phyloP scores from a whole-genome alignment of 1,140 invertebrate species.

The Thaumatotibia leucotreta region DNA sequence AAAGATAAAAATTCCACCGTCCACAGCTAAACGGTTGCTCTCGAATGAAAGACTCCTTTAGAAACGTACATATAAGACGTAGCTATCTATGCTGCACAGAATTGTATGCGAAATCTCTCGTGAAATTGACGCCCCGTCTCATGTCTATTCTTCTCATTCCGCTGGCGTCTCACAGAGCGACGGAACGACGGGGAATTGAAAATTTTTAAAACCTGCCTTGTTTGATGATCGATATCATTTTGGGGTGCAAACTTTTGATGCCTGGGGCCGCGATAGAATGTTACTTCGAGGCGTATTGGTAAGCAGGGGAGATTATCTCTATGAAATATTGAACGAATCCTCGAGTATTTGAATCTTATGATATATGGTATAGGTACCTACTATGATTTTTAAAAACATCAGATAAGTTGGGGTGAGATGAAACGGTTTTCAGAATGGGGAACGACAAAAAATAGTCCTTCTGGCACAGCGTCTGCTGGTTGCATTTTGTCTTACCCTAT shows the following conservation, averaged over 20 bases:
- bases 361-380: too few species aligned
- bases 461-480: too few species aligned
- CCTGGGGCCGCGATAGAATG: background rate
- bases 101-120: constrained; percentile 57
- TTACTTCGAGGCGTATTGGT: background rate
- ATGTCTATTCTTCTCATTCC: constrained; percentile 37
- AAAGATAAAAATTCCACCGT: constrained; percentile 13
- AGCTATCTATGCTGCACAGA: constrained; percentile 28
- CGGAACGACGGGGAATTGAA: constrained; percentile 41
- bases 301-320: background rate
- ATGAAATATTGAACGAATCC: background rate
- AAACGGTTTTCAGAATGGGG: too few species aligned
- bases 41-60: constrained; percentile 12
- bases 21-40: constrained; percentile 7
- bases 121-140: constrained; percentile 57
- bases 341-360: too few species aligned
- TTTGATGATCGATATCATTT: background rate
- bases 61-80: constrained; percentile 5
- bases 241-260: background rate
- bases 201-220: background rate
- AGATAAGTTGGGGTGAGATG: too few species aligned
- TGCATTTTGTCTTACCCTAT: too few species aligned
- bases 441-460: too few species aligned
- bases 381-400: too few species aligned
- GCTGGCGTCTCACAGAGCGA: constrained; percentile 22